These are phyloP conservation scores for Acestrorhynchus altus DNA, from an alignment of 2,797 vertebrate species.

Conservation along the genomic window DNA sequence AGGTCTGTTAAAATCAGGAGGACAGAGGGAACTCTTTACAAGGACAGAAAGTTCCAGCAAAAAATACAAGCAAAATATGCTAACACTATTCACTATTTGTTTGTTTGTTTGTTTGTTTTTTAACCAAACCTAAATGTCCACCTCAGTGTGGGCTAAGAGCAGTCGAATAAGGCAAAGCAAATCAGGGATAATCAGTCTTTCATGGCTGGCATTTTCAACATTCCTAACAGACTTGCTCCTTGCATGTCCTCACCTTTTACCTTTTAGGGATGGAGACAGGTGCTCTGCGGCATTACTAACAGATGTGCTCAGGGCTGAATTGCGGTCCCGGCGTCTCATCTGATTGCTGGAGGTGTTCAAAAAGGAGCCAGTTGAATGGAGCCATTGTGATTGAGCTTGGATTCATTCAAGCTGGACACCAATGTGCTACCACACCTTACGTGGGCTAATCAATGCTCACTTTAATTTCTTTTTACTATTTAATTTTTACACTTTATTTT, in stretches of 20 bases:
- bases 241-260: constrained; percentile 26
- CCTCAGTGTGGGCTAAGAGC: constrained; percentile 38
- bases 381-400: neutral
- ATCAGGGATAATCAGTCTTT: constrained; percentile 54
- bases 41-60: neutral
- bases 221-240: constrained; percentile 52
- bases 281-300: constrained; percentile 43
- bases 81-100: neutral
- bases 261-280: constrained; percentile 23
- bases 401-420: neutral
- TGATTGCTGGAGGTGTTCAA: constrained; percentile 25
- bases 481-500: neutral
- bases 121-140: constrained; percentile 16
- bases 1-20: neutral
- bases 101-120: neutral
- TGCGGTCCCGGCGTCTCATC: constrained; percentile 24
- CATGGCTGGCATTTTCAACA: constrained; percentile 41
- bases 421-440: neutral
- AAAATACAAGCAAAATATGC: neutral
- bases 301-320: constrained; percentile 40
- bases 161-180: constrained; percentile 29
- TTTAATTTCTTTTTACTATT: too few species aligned
- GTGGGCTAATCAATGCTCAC: neutral
- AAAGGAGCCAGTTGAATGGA: neutral
- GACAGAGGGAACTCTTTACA: neutral